Conservation (phyloP, 2,888 invertebrate genomes). For the Agonopterix arenella region DNA sequence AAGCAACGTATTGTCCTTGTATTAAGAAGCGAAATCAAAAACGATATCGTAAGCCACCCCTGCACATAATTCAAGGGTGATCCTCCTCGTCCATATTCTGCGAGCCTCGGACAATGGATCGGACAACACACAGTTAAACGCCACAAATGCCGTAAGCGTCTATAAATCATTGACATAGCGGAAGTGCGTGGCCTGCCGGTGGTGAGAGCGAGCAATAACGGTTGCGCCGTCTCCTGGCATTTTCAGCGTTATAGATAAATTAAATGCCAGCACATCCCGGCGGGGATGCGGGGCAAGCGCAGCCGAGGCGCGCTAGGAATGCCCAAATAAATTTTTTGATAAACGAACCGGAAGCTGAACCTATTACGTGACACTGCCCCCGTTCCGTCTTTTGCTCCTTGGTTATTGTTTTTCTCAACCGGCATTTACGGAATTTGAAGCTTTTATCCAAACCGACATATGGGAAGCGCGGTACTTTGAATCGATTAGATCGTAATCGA, state of each 20-base stretch:
- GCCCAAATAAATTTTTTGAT: slow-evolving; percentile 73
- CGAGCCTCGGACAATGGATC: slow-evolving; percentile 60
- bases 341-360: slow-evolving; percentile 69
- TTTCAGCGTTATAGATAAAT: slow-evolving; percentile 71
- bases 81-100: slow-evolving; percentile 59
- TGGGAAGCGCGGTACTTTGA: slow-evolving; percentile 66
- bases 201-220: slow-evolving; percentile 57
- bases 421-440: slow-evolving; percentile 59
- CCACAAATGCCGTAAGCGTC: slow-evolving; percentile 62
- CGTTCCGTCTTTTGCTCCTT: slow-evolving; percentile 54
- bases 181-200: slow-evolving; percentile 60
- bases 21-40: slow-evolving; percentile 60
- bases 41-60: slow-evolving; percentile 45
- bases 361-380: slow-evolving; percentile 70
- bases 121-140: slow-evolving; percentile 64
- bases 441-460: slow-evolving; percentile 55
- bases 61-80: slow-evolving; percentile 63
- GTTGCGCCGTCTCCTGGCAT: slow-evolving; percentile 56
- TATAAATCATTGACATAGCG: slow-evolving; percentile 74
- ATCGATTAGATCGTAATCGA: slow-evolving; percentile 68
- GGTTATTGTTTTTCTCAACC: slow-evolving; percentile 66
- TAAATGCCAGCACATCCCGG: slow-evolving; percentile 68
- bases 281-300: slow-evolving; percentile 46
- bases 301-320: slow-evolving; percentile 60
- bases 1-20: slow-evolving; percentile 43